A percentile compares a stretch with the other conserved stretches of the same genome.
phyloP scores from a whole-genome alignment of 2,888 invertebrate species.

The Rotaria magnacalcarata region DNA sequence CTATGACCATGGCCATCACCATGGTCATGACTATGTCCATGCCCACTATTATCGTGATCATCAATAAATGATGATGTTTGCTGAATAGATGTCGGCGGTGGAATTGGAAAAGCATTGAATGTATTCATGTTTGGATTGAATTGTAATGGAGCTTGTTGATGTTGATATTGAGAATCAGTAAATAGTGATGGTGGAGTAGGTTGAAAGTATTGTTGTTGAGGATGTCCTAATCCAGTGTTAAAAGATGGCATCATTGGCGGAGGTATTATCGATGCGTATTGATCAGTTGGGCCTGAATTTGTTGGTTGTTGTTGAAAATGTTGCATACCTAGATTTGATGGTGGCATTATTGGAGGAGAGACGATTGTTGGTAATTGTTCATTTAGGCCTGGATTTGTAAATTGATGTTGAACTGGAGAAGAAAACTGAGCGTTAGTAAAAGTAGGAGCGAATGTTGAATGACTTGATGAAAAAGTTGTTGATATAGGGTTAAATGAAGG shows the following conservation, averaged over 20 bases:
- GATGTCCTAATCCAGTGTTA: too few relatives aligned
- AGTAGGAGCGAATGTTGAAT: neutral
- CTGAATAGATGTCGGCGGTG: neutral
- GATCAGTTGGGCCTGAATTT: neutral
- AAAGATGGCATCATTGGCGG: neutral
- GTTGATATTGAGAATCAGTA: neutral
- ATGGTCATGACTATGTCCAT: slow-evolving; percentile 36
- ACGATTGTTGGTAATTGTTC: neutral
- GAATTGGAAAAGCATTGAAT: neutral
- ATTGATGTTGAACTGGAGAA: neutral
- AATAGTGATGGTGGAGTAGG: neutral
- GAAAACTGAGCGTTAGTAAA: neutral
- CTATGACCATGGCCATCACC: neutral
- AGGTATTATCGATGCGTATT: neutral
- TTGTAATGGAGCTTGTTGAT: neutral
- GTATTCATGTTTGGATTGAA: slow-evolving; percentile 13
- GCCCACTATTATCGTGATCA: neutral
- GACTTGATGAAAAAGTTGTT: neutral
- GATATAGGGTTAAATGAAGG: neutral
- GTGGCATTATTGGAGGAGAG: neutral
- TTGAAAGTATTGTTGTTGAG: slow-evolving; percentile 35
- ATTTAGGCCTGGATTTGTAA: neutral
- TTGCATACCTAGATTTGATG: slow-evolving; percentile 29
- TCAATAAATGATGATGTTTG: neutral
- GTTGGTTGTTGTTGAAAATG: slow-evolving; percentile 36